Conservation (phyloP, 2,888 invertebrate species). For the Athalia circularis region DNA sequence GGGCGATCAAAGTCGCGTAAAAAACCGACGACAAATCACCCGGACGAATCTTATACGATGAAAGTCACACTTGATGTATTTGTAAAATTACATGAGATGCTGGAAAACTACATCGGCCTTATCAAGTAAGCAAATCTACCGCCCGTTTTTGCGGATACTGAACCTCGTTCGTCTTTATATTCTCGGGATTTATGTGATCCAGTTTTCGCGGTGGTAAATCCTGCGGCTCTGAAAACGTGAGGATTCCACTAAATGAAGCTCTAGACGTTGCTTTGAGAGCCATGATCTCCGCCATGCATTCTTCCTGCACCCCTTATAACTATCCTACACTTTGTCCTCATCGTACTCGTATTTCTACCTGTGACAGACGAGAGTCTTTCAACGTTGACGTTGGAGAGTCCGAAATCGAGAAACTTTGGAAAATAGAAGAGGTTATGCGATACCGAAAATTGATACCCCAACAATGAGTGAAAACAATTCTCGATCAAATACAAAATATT, state of each 20-base stretch:
- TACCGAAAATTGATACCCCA: neutral
- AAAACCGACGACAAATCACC: neutral
- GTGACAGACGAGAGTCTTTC: neutral
- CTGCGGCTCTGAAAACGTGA: slow-evolving; percentile 37
- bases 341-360: neutral
- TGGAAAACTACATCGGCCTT: slow-evolving; percentile 49
- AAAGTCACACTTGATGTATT: slow-evolving; percentile 48
- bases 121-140: slow-evolving; percentile 46
- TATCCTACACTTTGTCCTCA: neutral
- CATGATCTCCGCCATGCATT: slow-evolving; percentile 38
- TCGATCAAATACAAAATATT: neutral
- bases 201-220: slow-evolving; percentile 47
- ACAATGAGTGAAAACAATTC: neutral
- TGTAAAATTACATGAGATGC: slow-evolving; percentile 47
- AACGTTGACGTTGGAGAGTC: neutral
- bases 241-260: slow-evolving; percentile 51
- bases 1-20: neutral
- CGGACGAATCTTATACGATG: slow-evolving; percentile 23
- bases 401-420: slow-evolving; percentile 21
- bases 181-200: neutral
- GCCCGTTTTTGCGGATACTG: neutral
- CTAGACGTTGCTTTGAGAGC: slow-evolving; percentile 46
- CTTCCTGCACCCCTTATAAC: slow-evolving; percentile 1
- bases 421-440: neutral
- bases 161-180: neutral